phyloP scores from a whole-genome alignment of 2,888 invertebrate species.

The Congeria kusceri region DNA sequence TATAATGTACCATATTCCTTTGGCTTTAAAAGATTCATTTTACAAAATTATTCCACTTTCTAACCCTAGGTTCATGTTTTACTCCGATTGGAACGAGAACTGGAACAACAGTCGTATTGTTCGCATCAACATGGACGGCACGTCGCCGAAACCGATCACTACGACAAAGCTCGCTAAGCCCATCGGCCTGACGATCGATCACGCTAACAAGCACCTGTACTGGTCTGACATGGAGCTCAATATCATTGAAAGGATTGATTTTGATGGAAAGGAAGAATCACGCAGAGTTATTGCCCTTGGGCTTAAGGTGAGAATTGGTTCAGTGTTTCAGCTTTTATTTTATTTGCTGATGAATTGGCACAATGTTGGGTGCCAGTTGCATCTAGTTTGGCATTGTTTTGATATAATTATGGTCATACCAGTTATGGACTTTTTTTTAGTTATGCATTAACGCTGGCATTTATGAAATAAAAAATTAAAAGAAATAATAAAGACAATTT shows the following conservation, averaged over 20 bases:
- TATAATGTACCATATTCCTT: neutral
- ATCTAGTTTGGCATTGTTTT: too few relatives aligned
- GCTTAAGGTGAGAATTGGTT: slow-evolving; percentile 22
- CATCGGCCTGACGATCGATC: slow-evolving; percentile 93
- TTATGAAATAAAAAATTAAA: too few relatives aligned
- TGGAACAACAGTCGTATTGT: slow-evolving; percentile 87
- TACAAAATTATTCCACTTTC: too few relatives aligned
- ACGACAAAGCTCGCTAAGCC: slow-evolving; percentile 91
- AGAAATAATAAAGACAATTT: too few relatives aligned
- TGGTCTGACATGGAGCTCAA: slow-evolving; percentile 92
- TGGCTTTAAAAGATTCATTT: too few relatives aligned
- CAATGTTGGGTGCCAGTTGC: too few relatives aligned
- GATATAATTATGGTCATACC: too few relatives aligned
- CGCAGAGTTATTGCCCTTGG: slow-evolving; percentile 50
- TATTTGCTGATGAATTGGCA: too few relatives aligned
- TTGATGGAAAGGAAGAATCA: slow-evolving; percentile 88
- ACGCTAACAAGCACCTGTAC: slow-evolving; percentile 90
- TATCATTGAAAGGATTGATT: slow-evolving; percentile 89
- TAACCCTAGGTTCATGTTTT: slow-evolving; percentile 91
- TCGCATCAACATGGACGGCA: slow-evolving; percentile 93
- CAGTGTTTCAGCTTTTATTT: too few relatives aligned
- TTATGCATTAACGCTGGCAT: too few relatives aligned
- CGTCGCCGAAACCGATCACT: slow-evolving; percentile 86
- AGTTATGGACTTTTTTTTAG: too few relatives aligned
- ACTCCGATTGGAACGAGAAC: slow-evolving; percentile 92